These are phyloP conservation scores for Brachyptera putata DNA, from an alignment of 2,888 invertebrate genomes.

Conservation along the genomic window DNA sequence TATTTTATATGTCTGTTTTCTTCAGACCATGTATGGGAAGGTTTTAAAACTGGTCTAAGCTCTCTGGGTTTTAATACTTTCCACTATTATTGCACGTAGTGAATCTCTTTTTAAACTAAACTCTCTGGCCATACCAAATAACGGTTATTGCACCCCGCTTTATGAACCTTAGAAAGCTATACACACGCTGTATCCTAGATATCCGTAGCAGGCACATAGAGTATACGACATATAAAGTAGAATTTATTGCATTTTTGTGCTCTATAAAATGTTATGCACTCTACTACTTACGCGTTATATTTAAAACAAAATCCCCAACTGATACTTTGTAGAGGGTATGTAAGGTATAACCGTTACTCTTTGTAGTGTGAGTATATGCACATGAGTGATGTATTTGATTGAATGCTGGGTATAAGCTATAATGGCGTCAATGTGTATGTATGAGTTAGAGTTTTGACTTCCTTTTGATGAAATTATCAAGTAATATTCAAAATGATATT, in stretches of 20 bases:
- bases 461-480: no score
- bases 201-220: not conserved
- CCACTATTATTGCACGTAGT: constrained; percentile 26
- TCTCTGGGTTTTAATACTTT: constrained; percentile 23
- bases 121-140: constrained; percentile 24
- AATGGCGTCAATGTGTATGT: no score
- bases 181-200: not conserved
- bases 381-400: no score
- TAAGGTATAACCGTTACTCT: not conserved
- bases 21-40: constrained; percentile 8
- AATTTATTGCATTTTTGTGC: constrained; percentile 11
- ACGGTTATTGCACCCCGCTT: constrained; percentile 28
- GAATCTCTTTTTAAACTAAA: constrained; percentile 30
- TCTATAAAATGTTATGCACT: constrained; percentile 13
- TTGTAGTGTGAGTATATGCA: no score
- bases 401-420: no score
- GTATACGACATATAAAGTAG: not conserved
- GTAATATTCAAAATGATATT: no score
- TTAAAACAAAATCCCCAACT: constrained; percentile 17
- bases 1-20: constrained; percentile 25
- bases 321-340: no score
- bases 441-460: no score
- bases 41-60: constrained; percentile 24
- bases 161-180: constrained; percentile 9
- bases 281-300: not conserved